Conservation (phyloP, 2,113 vertebrate species). For the Cavia aperea region DNA sequence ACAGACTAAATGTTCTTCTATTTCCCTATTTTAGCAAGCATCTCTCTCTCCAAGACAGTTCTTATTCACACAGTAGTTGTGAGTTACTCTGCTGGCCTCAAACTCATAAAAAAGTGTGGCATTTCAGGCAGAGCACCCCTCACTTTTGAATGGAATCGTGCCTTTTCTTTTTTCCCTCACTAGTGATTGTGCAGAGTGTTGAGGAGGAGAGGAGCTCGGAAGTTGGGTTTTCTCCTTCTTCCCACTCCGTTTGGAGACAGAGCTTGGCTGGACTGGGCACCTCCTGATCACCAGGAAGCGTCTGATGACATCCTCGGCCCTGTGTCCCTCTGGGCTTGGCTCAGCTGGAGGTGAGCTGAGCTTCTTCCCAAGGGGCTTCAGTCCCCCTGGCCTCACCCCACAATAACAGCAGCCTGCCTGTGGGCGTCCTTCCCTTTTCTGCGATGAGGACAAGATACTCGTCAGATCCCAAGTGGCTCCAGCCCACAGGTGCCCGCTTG, state of each 20-base stretch:
- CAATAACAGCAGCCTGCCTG: background rate
- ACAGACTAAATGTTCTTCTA: slow-evolving; percentile 21
- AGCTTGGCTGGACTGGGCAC: background rate
- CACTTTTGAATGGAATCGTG: slow-evolving; percentile 13
- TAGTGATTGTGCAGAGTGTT: background rate
- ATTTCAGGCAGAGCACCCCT: slow-evolving; percentile 14
- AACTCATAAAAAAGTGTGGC: slow-evolving; percentile 32
- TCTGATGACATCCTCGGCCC: background rate
- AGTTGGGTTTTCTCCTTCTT: background rate
- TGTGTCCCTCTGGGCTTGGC: background rate
- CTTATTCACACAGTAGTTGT: slow-evolving; percentile 46
- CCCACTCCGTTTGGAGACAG: background rate
- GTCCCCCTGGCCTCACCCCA: background rate
- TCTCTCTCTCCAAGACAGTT: slow-evolving; percentile 47
- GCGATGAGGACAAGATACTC: slow-evolving; percentile 33
- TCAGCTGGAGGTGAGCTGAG: background rate
- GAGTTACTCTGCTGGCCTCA: slow-evolving; percentile 40
- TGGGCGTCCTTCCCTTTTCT: background rate
- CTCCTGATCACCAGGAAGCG: slow-evolving; percentile 27
- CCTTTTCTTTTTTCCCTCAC: background rate
- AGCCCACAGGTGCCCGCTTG: background rate
- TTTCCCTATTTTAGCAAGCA: slow-evolving; percentile 29
- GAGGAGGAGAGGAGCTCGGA: background rate
- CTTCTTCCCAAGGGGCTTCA: background rate
- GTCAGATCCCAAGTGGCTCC: slow-evolving; percentile 27